Percentiles rank a stretch among this genome's conserved stretches.
phyloP scores from a whole-genome alignment of 2,797 vertebrate genomes.

The Pterois miles region DNA sequence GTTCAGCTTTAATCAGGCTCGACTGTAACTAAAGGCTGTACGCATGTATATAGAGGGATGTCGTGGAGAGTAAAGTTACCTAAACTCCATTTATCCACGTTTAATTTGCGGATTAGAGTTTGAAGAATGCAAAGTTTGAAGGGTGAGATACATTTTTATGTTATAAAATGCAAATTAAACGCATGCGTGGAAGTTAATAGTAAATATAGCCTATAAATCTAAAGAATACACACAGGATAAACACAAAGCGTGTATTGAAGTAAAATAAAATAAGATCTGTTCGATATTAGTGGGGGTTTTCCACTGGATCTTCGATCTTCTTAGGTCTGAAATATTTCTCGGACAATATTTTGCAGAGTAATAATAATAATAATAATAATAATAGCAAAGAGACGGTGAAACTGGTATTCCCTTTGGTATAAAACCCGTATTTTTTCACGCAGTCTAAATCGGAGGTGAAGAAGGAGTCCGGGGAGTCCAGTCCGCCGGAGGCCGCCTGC shows the following conservation, averaged over 20 bases:
- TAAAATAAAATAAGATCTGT: background rate
- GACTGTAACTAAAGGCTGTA: background rate
- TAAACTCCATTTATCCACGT: background rate
- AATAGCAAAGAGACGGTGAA: background rate
- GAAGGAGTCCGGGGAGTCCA: conserved; percentile 86
- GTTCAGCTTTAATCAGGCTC: background rate
- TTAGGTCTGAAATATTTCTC: background rate
- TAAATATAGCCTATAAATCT: background rate
- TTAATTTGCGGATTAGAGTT: background rate
- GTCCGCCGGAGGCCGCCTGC: conserved; percentile 90
- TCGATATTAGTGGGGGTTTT: background rate
- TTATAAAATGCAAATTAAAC: background rate
- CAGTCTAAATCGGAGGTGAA: conserved; percentile 94
- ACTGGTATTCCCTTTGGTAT: background rate
- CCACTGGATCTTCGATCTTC: background rate
- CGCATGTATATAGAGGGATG: background rate
- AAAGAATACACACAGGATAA: background rate
- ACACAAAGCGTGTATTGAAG: background rate
- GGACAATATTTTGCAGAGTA: background rate
- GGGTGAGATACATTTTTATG: background rate
- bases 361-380: background rate
- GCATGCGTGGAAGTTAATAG: background rate
- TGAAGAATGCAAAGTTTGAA: background rate
- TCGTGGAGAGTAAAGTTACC: background rate
- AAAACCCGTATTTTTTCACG: background rate